Conservation (phyloP, 2,888 invertebrate genomes). For the Drosophila algonquin region DNA sequence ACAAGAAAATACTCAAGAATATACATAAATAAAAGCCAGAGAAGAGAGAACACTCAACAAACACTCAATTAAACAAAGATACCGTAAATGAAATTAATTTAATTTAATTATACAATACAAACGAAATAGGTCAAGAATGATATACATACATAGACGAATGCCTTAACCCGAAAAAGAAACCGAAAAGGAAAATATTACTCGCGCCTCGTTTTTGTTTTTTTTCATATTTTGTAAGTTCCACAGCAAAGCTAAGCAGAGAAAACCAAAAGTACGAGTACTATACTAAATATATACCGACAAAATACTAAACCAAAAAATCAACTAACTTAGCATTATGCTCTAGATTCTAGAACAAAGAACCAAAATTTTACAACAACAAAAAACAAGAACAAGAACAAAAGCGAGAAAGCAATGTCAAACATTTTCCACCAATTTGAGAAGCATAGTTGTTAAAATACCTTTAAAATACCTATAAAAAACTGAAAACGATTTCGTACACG, state of each 20-base stretch:
- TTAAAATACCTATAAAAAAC: conserved; percentile 41
- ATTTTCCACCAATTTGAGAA: conserved; percentile 72
- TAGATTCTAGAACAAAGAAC: conserved; percentile 72
- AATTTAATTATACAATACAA: conserved; percentile 35
- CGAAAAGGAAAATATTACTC: conserved; percentile 8
- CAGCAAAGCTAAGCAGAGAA: conserved; percentile 28
- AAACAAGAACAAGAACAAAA: conserved; percentile 35
- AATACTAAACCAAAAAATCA: conserved; percentile 34
- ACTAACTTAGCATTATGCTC: conserved; percentile 59
- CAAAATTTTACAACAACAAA: conserved; percentile 68
- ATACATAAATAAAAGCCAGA: conserved; percentile 31
- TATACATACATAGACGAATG: conserved; percentile 35
- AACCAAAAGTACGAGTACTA: conserved; percentile 22
- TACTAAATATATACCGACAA: conserved; percentile 25
- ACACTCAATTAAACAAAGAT: conserved; percentile 26
- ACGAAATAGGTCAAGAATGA: not conserved
- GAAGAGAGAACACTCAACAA: conserved; percentile 17
- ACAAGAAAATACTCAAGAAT: conserved; percentile 37
- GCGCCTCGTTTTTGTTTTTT: conserved; percentile 29
- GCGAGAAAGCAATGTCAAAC: conserved; percentile 47
- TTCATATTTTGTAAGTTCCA: conserved; percentile 32
- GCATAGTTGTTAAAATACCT: conserved; percentile 46
- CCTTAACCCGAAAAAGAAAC: conserved; percentile 38
- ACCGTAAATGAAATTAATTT: conserved; percentile 31
- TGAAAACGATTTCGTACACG: conserved; percentile 51